Base-by-base conservation (phyloP, 2,888 invertebrate genomes). In the Rhorus exstirpatorius region DNA sequence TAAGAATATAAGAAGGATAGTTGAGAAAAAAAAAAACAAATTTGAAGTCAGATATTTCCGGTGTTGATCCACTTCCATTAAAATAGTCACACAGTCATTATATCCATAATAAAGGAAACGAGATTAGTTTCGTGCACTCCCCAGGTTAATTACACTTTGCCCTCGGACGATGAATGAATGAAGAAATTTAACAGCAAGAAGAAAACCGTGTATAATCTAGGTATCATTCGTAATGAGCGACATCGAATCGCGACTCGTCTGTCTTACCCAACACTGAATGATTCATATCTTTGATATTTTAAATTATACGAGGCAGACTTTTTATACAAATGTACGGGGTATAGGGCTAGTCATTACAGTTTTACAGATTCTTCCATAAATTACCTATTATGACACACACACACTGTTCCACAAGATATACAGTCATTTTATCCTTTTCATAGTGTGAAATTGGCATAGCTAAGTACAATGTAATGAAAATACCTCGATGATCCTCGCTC, bases 401-500 rank as follows among this genome's bases (percentile, higher is more conserved):
- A 6, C n/a, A n/a, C n/a, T n/a, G n/a, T n/a, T n/a, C n/a, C n/a
- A n/a, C n/a, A n/a, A n/a, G n/a, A n/a, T n/a, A n/a, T n/a, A n/a
- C n/a, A n/a, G n/a, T n/a, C n/a, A n/a, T n/a, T n/a, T n/a, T n/a
- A n/a, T n/a, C n/a, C n/a, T n/a, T n/a, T n/a, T n/a, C n/a, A n/a
- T n/a, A n/a, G n/a, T 31, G 31, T 3, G 31, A 31, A 31, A 2
- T 31, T 6, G 31, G 6, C 31, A 31, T 31, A 31, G 31, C 3
- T 31, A 31, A 31, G 31, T 12, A 41, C 10, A 41, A 41, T 17
- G 46, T 31, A 19, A 12, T 4, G 68, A 58, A 79, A 58, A 82
- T 88, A 89, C 89, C 89, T 88, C 44, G 88, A 87, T 78, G 86
- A 87, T 83, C 85, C 85, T 83, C 90, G 90, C 82, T 88, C 83